Evolutionary conservation across 2,113 vertebrate species (phyloP).

Genomic region (Upupa epops): DNA sequence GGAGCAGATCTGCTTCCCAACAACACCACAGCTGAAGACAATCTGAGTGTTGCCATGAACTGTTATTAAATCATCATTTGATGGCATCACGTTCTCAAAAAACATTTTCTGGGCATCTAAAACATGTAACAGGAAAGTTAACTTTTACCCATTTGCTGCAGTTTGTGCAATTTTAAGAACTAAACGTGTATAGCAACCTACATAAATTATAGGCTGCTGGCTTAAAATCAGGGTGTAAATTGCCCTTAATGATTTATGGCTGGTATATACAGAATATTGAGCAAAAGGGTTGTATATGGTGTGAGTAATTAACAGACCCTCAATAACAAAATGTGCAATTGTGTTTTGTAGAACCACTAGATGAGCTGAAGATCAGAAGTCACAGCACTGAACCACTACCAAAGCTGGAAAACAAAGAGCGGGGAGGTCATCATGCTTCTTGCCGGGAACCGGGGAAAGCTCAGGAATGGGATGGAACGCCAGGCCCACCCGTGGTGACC

Average conservation of each 20-base stretch:
- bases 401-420: conserved; percentile 85
- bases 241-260: not conserved
- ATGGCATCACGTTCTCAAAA: not conserved
- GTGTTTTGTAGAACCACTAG: conserved; percentile 74
- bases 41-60: not conserved
- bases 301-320: not conserved
- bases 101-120: not conserved
- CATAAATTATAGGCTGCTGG: not conserved
- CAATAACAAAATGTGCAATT: not conserved
- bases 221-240: not conserved
- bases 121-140: not conserved
- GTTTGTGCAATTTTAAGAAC: not conserved
- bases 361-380: conserved; percentile 86
- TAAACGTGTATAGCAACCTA: not conserved
- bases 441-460: conserved; percentile 87
- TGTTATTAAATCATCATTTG: not conserved
- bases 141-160: not conserved
- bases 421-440: conserved; percentile 76
- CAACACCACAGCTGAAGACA: not conserved
- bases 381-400: conserved; percentile 87
- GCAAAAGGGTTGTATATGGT: not conserved
- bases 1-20: not conserved
- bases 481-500: conserved; percentile 81
- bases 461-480: conserved; percentile 90
- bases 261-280: not conserved